Conservation (phyloP, 37 sponge, comb jelly and placozoan genomes). For the Aplysina aerophoba region DNA sequence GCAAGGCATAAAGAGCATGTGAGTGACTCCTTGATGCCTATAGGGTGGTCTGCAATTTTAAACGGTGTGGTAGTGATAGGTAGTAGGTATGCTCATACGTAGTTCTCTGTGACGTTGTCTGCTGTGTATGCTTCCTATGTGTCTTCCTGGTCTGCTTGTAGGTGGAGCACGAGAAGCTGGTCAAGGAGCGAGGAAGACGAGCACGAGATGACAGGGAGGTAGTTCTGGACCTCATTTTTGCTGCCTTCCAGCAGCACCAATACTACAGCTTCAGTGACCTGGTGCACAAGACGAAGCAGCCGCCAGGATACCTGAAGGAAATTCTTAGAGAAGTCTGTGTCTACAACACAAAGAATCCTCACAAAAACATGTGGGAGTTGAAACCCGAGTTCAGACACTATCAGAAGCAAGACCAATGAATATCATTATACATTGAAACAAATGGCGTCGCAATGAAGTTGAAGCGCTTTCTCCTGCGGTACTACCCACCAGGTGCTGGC, state of each 20-base stretch:
- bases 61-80: too few relatives aligned
- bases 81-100: too few relatives aligned
- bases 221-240: constrained; percentile 87
- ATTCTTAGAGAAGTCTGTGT: constrained; percentile 84
- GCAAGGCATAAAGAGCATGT: constrained; percentile 50
- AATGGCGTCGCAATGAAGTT: constrained; percentile 77
- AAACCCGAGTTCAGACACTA: constrained; percentile 87
- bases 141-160: constrained; percentile 3
- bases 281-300: constrained; percentile 88
- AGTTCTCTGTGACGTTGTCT: background rate
- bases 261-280: constrained; percentile 90
- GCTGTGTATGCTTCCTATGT: background rate
- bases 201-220: constrained; percentile 69
- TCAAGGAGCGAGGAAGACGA: constrained; percentile 79
- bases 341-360: constrained; percentile 90
- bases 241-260: constrained; percentile 87
- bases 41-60: too few relatives aligned
- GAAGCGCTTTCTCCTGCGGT: constrained; percentile 89
- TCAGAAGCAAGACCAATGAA: constrained; percentile 1
- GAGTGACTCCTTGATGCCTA: constrained; percentile 25
- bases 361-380: constrained; percentile 98
- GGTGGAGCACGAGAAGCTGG: constrained; percentile 57
- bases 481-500: constrained; percentile 91
- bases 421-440: background rate
- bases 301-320: constrained; percentile 87